These are phyloP conservation scores for Rhipidura dahli DNA, from an alignment of 2,113 vertebrate genomes.

Conservation along the genomic window DNA sequence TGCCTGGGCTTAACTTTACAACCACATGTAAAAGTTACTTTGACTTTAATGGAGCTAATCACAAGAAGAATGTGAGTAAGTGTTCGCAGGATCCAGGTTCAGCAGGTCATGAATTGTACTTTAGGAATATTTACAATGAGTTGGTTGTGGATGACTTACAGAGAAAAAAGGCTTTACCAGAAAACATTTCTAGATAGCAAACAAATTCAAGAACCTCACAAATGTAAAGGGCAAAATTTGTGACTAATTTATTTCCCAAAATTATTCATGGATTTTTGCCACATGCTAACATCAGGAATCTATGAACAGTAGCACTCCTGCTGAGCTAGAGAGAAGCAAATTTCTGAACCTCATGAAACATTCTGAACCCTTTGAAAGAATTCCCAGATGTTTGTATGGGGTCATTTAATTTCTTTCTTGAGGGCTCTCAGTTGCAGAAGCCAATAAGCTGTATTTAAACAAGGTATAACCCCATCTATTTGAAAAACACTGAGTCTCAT, in stretches of 20 bases:
- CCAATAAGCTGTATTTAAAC: neutral
- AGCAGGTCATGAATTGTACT: neutral
- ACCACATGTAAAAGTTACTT: neutral
- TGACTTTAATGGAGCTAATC: conserved; percentile 33
- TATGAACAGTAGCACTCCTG: neutral
- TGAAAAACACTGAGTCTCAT: neutral
- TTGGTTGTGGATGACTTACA: neutral
- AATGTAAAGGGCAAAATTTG: neutral
- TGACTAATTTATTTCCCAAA: neutral
- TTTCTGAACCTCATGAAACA: neutral
- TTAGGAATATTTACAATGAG: neutral
- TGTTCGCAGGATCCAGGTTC: neutral
- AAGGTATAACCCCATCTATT: neutral
- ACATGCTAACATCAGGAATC: neutral
- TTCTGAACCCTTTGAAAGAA: conserved; percentile 16
- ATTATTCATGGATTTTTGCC: neutral
- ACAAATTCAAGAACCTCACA: neutral
- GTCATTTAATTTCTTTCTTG: neutral
- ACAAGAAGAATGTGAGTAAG: conserved; percentile 24
- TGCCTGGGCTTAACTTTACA: conserved; percentile 17
- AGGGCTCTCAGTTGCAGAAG: neutral
- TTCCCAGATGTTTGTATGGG: neutral
- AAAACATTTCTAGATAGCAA: neutral
- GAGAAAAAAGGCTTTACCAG: neutral
- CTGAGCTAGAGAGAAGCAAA: neutral